Base-by-base conservation (phyloP, 2,113 vertebrate species). In the Cyprinodon brontotheroides region DNA sequence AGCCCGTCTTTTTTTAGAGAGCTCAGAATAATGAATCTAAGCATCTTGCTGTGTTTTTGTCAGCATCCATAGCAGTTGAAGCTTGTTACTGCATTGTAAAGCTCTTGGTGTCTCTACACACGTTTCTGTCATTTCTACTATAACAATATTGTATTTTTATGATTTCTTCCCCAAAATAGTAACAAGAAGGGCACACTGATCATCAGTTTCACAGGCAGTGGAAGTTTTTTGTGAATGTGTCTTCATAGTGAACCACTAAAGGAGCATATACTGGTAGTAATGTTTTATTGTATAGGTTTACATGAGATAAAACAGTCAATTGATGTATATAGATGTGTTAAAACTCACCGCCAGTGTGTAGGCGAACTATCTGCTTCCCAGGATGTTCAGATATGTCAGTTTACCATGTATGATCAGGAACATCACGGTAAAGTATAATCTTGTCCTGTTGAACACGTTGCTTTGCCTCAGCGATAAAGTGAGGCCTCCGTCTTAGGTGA, bases 401-500 rank as follows among this genome's bases (percentile, higher is more conserved):
- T 68, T 72, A 40, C 17, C 61, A 59, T 40, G 59, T 68, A 64
- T 36, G 62, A 38, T 47, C 39, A 12, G 14, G 12, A n/a, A 74
- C 70, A 67, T 74, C 64, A 65, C 22, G 60, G 59, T 81, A 48
- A 67, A 84, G 75, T 75, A 77, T 65, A 74, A 75, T 81, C 76
- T 61, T 65, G 78, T 77, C 79, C 84, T 71, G 82, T 87, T 81
- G 74, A 89, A 80, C 20, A 15, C 68, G 86, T 84, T 80, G 89
- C 85, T 87, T 86, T 89, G 74, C 72, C 82, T 87, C 80, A 29
- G 86, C 72, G 85, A 85, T 85, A 85, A 89, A 80, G 75, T 80
- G 86, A 89, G 85, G 89, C 87, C 86, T 90, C 88, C 86, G 90
- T 92, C 87, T 90, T 47, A 79, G 80, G 82, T 60, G 53, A 77